Evolutionary conservation across 2,888 invertebrate genomes (phyloP).

Genomic region (Drosophila affinis): DNA sequence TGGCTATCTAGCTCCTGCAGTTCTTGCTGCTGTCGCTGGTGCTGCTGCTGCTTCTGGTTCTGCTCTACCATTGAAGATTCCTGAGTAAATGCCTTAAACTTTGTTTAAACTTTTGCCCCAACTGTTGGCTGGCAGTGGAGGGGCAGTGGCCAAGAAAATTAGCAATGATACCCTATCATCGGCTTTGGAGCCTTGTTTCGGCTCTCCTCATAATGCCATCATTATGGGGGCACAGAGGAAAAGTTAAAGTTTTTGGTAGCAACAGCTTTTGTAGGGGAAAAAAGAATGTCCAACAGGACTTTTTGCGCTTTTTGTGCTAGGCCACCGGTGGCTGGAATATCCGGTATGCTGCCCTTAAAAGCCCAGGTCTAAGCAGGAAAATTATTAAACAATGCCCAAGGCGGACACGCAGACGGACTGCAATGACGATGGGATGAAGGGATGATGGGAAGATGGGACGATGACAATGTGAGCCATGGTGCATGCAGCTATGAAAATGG

Average conservation of each 20-base stretch:
- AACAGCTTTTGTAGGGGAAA: constrained; percentile 40
- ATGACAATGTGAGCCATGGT: constrained; percentile 49
- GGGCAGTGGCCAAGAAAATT: constrained; percentile 56
- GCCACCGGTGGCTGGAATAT: constrained; percentile 36
- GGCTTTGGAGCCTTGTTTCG: constrained; percentile 40
- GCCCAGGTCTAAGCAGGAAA: constrained; percentile 58
- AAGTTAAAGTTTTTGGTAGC: constrained; percentile 42
- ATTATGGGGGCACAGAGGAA: constrained; percentile 47
- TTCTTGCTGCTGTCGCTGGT: not conserved
- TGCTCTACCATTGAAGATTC: not conserved
- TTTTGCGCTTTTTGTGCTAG: constrained; percentile 51
- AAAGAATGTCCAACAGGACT: constrained; percentile 52
- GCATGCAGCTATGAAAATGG: constrained; percentile 59
- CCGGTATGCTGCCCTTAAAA: constrained; percentile 39
- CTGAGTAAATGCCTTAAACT: constrained; percentile 24
- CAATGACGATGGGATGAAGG: constrained; percentile 7
- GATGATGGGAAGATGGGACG: constrained; percentile 17
- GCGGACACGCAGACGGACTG: not conserved
- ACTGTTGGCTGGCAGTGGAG: constrained; percentile 17
- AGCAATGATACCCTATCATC: constrained; percentile 56
- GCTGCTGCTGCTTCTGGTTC: constrained; percentile 1
- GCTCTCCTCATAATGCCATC: constrained; percentile 60
- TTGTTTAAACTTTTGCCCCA: constrained; percentile 35
- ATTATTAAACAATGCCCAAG: constrained; percentile 69
- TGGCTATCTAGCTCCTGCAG: not conserved